Percentiles rank a stretch among this genome's conserved stretches.
Conservation (phyloP, 2,797 vertebrate genomes). For the Peromyscus nudipes region DNA sequence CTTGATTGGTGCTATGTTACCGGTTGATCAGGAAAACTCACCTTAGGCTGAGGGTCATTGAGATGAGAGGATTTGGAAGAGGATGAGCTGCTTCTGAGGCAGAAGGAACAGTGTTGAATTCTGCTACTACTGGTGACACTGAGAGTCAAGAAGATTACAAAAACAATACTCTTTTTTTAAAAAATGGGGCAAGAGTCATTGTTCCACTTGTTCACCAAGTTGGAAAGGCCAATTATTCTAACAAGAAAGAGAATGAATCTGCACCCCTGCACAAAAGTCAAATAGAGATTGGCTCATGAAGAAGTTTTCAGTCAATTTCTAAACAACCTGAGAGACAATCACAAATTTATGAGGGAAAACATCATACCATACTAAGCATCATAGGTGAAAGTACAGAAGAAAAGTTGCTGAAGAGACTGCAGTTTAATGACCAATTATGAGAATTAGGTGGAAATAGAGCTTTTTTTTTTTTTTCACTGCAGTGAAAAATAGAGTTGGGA, state of each 20-base stretch:
- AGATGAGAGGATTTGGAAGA: accelerated
- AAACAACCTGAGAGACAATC: constrained; percentile 95
- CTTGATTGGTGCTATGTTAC: accelerated
- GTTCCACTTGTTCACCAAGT: constrained; percentile 79
- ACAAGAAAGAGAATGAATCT: constrained; percentile 90
- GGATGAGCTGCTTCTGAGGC: background rate
- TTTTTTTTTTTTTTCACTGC: too few species aligned
- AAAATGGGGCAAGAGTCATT: constrained; percentile 75
- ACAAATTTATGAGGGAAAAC: constrained; percentile 96
- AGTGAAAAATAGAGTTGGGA: too few species aligned
- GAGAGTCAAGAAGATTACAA: background rate
- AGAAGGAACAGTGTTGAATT: accelerated
- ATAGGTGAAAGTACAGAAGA: constrained; percentile 93
- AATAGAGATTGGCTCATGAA: constrained; percentile 91
- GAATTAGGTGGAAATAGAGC: too few species aligned
- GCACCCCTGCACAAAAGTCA: constrained; percentile 92
- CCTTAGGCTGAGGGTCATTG: background rate
- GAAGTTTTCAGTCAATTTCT: constrained; percentile 96
- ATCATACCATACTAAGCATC: constrained; percentile 94
- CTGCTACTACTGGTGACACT: background rate
- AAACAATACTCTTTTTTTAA: background rate
- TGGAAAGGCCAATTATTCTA: constrained; percentile 92
- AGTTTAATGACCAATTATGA: too few species aligned
- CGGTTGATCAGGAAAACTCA: background rate
- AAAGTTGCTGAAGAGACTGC: too few species aligned